Percentiles rank a stretch among this genome's conserved stretches.
Conservation (phyloP, 2,888 invertebrate genomes). For the Neuroscelio doddi region DNA sequence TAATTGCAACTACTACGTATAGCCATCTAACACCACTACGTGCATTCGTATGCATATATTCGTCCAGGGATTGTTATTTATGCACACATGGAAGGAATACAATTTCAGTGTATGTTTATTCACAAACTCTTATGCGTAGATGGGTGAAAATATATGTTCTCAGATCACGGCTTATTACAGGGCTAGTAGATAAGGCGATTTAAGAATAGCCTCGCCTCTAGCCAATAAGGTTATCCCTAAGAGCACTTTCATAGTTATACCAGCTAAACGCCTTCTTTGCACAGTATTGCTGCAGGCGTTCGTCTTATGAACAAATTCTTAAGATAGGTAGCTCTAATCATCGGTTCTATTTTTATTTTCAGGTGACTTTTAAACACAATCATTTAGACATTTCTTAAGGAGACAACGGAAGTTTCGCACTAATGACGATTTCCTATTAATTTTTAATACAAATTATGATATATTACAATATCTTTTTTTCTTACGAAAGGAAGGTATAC, state of each 20-base stretch:
- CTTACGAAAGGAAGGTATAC: too few relatives aligned
- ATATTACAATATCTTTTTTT: too few relatives aligned
- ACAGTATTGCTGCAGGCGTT: conserved; percentile 37
- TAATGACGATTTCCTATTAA: too few relatives aligned
- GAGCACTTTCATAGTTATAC: conserved; percentile 29
- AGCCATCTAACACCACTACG: conserved; percentile 27
- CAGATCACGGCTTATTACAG: conserved; percentile 70
- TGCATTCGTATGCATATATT: conserved; percentile 28
- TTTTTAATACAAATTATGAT: too few relatives aligned
- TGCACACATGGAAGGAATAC: conserved; percentile 18
- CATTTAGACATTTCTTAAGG: neutral
- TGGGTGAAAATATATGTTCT: conserved; percentile 63
- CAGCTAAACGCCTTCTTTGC: conserved; percentile 36
- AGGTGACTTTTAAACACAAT: conserved; percentile 24
- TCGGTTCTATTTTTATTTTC: conserved; percentile 29
- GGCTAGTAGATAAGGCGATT: conserved; percentile 66
- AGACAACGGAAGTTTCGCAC: too few relatives aligned
- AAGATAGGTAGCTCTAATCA: conserved; percentile 35
- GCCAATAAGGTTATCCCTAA: conserved; percentile 52
- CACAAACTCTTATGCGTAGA: conserved; percentile 19
- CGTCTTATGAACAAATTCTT: conserved; percentile 25
- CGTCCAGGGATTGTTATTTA: conserved; percentile 53
- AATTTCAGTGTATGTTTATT: conserved; percentile 48
- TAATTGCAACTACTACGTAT: conserved; percentile 68
- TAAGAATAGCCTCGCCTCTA: conserved; percentile 62